A percentile compares a stretch with the other conserved stretches of the same genome.
Evolutionary conservation across 2,888 invertebrate species (phyloP).

Genomic region (Amphipyra berbera): DNA sequence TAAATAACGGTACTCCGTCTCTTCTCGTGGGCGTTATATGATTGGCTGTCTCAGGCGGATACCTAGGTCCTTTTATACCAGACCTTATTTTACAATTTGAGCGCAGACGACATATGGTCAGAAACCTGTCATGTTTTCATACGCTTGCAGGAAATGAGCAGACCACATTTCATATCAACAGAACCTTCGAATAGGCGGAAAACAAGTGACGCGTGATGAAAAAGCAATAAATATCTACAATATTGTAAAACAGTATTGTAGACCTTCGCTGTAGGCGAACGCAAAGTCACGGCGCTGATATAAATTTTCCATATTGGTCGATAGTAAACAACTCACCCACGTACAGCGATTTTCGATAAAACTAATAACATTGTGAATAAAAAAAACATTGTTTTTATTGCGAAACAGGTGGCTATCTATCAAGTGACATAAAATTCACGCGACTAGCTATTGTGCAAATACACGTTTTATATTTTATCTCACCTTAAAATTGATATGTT

Average conservation of each 20-base stretch:
- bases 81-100: too few relatives aligned
- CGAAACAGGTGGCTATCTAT: conserved; percentile 22
- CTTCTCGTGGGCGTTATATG: neutral
- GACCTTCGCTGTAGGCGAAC: conserved; percentile 23
- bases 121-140: too few relatives aligned
- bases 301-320: conserved; percentile 36
- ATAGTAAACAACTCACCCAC: conserved; percentile 53
- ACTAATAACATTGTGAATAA: conserved; percentile 21
- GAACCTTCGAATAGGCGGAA: too few relatives aligned
- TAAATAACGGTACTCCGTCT: neutral
- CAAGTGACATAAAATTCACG: conserved; percentile 15
- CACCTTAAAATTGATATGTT: too few relatives aligned
- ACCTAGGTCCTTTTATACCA: too few relatives aligned
- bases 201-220: too few relatives aligned
- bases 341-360: conserved; percentile 39
- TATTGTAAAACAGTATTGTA: conserved; percentile 20
- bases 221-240: neutral
- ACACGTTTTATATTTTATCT: too few relatives aligned
- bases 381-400: conserved; percentile 42
- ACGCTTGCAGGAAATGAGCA: too few relatives aligned
- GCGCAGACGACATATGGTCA: too few relatives aligned
- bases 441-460: too few relatives aligned
- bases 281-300: conserved; percentile 39
- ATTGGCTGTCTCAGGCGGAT: too few relatives aligned
- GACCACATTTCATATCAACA: too few relatives aligned